Conservation (phyloP, 2,797 vertebrate species). For the Fundulus diaphanus region DNA sequence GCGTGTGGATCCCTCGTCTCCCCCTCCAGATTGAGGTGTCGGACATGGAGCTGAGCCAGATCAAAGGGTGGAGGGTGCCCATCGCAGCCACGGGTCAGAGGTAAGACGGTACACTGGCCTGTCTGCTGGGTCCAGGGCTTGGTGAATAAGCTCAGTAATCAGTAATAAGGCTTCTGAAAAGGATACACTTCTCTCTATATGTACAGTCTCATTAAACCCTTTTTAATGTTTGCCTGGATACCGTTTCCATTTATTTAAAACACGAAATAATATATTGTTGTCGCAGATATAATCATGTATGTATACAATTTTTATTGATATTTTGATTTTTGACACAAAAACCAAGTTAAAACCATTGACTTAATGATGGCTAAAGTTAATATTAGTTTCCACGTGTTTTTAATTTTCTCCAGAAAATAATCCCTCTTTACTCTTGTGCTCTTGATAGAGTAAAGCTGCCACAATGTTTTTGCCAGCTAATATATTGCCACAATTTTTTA, state of each 20-base stretch:
- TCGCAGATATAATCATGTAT: not conserved
- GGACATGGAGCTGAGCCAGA: slow-evolving; percentile 92
- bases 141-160: not conserved
- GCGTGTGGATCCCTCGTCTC: slow-evolving; percentile 91
- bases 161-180: not conserved
- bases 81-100: slow-evolving; percentile 85
- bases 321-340: not conserved
- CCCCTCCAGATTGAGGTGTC: slow-evolving; percentile 93
- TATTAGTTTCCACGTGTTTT: not conserved
- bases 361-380: not conserved
- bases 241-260: not conserved
- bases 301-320: not conserved
- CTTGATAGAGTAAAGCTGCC: too few relatives aligned
- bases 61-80: slow-evolving; percentile 93
- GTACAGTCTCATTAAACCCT: not conserved
- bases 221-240: not conserved
- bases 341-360: not conserved
- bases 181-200: not conserved
- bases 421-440: not conserved
- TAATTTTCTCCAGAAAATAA: not conserved
- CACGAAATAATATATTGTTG: not conserved
- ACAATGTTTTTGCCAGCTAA: not conserved
- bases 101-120: slow-evolving; percentile 63
- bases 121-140: not conserved
- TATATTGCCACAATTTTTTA: not conserved